Conservation (phyloP, 2,888 invertebrate species). For the Chydorus sphaericus region DNA sequence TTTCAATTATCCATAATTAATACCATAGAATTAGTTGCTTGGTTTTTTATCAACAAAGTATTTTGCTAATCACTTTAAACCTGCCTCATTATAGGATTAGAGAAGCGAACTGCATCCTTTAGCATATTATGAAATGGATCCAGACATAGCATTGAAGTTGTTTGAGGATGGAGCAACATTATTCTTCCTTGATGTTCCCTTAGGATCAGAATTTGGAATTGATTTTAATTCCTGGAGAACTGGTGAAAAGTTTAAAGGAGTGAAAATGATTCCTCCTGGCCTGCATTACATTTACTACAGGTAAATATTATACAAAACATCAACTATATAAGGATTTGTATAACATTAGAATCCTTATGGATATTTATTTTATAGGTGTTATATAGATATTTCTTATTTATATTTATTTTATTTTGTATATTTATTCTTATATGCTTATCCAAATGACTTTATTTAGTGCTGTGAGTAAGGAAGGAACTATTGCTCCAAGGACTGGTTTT, state of each 20-base stretch:
- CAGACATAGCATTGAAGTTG: constrained; percentile 55
- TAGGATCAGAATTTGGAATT: constrained; percentile 90
- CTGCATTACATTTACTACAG: constrained; percentile 85
- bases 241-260: constrained; percentile 78
- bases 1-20: too few species aligned
- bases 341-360: too few species aligned
- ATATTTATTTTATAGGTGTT: too few species aligned
- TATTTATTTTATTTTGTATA: neutral
- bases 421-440: constrained; percentile 14
- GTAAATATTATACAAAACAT: constrained; percentile 30
- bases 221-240: constrained; percentile 82
- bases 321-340: neutral
- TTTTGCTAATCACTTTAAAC: too few species aligned
- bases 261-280: constrained; percentile 98
- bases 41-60: too few species aligned
- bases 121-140: constrained; percentile 65
- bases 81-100: too few species aligned
- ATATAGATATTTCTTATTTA: neutral
- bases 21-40: too few species aligned
- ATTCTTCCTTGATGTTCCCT: constrained; percentile 70
- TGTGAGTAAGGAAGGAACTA: constrained; percentile 38
- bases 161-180: constrained; percentile 68
- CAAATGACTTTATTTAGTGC: too few species aligned
- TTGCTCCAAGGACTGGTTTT: constrained; percentile 64
- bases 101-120: too few species aligned